Conservation (phyloP, 2,797 vertebrate species). For the Sebastes aleutianus region DNA sequence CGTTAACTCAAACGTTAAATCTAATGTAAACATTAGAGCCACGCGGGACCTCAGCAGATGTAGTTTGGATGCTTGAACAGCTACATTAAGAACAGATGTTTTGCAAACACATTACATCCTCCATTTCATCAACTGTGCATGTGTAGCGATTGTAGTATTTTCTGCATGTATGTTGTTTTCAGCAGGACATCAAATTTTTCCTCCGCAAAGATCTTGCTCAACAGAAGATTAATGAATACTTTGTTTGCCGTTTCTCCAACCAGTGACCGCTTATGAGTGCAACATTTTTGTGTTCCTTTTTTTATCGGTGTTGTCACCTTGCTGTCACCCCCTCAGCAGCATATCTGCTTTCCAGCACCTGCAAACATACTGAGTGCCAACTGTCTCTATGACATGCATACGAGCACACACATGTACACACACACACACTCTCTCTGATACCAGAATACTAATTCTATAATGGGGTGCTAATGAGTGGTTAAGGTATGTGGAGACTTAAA, state of each 20-base stretch:
- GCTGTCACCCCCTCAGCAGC: not conserved
- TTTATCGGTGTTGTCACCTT: not conserved
- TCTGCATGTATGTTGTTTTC: not conserved
- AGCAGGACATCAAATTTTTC: not conserved
- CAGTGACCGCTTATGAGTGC: no score
- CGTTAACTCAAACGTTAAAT: not conserved
- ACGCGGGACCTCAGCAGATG: not conserved
- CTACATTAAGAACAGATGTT: conserved; percentile 9
- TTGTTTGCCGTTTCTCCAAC: not conserved
- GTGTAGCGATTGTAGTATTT: not conserved
- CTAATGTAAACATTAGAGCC: conserved; percentile 20
- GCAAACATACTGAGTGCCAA: conserved; percentile 16
- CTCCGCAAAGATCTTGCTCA: not conserved
- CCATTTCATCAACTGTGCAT: not conserved
- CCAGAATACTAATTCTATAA: conserved; percentile 63
- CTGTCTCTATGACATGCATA: conserved; percentile 20
- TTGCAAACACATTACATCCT: not conserved
- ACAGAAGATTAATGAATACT: not conserved
- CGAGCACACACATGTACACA: not conserved
- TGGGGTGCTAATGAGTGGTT: conserved; percentile 63
- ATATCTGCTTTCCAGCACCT: conserved; percentile 54
- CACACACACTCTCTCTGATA: conserved; percentile 10
- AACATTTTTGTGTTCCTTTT: not conserved
- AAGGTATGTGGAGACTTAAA: conserved; percentile 57
- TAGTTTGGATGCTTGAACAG: not conserved